Conservation (phyloP, 2,797 vertebrate species). For the Serranus cabrilla region DNA sequence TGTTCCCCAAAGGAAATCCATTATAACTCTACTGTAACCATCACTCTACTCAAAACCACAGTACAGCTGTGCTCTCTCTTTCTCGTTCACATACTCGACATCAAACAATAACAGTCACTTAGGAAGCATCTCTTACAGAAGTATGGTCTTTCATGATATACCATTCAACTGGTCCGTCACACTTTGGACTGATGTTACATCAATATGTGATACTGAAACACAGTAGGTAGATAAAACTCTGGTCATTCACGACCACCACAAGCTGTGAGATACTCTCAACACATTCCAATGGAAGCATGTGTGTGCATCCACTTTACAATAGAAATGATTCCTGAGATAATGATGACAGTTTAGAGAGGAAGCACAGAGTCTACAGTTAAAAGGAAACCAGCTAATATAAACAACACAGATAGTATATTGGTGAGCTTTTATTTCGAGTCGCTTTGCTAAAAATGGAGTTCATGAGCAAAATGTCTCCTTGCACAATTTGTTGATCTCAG, state of each 20-base stretch:
- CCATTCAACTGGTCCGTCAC: slow-evolving; percentile 43
- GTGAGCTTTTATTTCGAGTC: slow-evolving; percentile 40
- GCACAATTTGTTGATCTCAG: slow-evolving; percentile 29
- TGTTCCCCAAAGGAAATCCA: slow-evolving; percentile 68
- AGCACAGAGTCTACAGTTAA: slow-evolving; percentile 51
- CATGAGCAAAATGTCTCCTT: slow-evolving; percentile 20
- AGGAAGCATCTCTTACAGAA: slow-evolving; percentile 53
- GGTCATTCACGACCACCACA: slow-evolving; percentile 58
- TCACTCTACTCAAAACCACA: slow-evolving; percentile 60
- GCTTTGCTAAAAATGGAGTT: slow-evolving; percentile 33
- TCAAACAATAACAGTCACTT: slow-evolving; percentile 65
- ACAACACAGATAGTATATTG: slow-evolving; percentile 10
- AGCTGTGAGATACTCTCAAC: slow-evolving; percentile 63
- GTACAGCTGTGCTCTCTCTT: slow-evolving; percentile 45
- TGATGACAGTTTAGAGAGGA: slow-evolving; percentile 33
- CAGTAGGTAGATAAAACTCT: slow-evolving; percentile 48
- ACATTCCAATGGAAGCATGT: slow-evolving; percentile 69
- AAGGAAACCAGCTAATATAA: slow-evolving; percentile 43
- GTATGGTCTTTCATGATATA: slow-evolving; percentile 26
- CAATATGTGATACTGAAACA: slow-evolving; percentile 36
- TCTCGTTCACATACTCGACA: slow-evolving; percentile 59
- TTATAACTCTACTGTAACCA: slow-evolving; percentile 62
- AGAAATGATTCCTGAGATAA: slow-evolving; percentile 10
- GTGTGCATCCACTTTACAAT: slow-evolving; percentile 39
- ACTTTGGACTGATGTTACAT: slow-evolving; percentile 14